Percentiles rank a stretch among this genome's conserved stretches.
Evolutionary conservation across 2,888 invertebrate species (phyloP).

Genomic region (Scelioninae gen. 1): DNA sequence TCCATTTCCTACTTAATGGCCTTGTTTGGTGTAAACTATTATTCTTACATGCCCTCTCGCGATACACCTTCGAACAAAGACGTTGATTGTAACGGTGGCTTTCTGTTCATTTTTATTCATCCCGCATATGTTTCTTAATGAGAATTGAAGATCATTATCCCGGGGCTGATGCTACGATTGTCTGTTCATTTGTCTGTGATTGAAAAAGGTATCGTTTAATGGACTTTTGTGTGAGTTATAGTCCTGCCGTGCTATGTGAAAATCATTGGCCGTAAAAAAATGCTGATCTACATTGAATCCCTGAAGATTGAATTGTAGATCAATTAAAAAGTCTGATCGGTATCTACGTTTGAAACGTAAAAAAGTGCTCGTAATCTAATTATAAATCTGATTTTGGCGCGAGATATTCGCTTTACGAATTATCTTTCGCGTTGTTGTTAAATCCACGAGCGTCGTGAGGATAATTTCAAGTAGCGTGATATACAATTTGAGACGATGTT

Average conservation of each 20-base stretch:
- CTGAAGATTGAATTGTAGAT: conserved; percentile 61
- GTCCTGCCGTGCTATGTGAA: conserved; percentile 48
- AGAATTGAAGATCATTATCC: conserved; percentile 67
- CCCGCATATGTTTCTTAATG: conserved; percentile 63
- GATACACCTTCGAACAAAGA: conserved; percentile 64
- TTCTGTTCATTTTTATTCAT: conserved; percentile 64
- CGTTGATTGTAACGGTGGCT: conserved; percentile 64
- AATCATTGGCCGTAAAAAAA: conserved; percentile 68
- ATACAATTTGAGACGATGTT: conserved; percentile 32
- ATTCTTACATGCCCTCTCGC: conserved; percentile 65
- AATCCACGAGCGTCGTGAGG: background rate
- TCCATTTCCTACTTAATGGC: conserved; percentile 66
- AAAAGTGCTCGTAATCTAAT: conserved; percentile 58
- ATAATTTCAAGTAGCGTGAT: conserved; percentile 33
- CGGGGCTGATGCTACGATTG: conserved; percentile 62
- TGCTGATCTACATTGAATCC: conserved; percentile 61
- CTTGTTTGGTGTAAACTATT: conserved; percentile 67
- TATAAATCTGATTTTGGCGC: conserved; percentile 54
- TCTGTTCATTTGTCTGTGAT: conserved; percentile 67
- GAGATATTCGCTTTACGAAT: conserved; percentile 51
- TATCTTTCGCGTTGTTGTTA: conserved; percentile 30
- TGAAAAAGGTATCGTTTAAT: conserved; percentile 65
- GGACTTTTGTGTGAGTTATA: conserved; percentile 63
- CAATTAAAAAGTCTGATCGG: conserved; percentile 60
- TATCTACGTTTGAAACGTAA: conserved; percentile 46